These are phyloP conservation scores for Hystrix cristata DNA, from an alignment of 2,113 vertebrate genomes.

Conservation along the genomic window DNA sequence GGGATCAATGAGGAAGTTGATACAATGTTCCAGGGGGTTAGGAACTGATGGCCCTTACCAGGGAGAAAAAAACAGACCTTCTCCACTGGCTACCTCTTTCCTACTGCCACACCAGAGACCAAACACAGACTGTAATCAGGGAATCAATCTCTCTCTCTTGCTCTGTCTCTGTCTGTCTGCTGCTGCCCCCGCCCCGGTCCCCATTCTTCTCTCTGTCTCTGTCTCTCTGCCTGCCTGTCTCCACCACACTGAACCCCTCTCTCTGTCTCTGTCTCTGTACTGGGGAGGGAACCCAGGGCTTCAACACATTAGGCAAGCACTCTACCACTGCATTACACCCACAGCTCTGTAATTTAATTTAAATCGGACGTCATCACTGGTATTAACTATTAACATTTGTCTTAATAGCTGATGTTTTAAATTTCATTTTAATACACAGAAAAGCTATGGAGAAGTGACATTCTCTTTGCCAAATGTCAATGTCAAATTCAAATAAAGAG, in stretches of 20 bases:
- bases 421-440: conserved; percentile 10
- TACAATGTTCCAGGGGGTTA: background rate
- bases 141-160: background rate
- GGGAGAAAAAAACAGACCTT: background rate
- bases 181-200: no score
- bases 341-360: background rate
- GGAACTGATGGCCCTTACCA: background rate
- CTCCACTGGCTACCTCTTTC: background rate
- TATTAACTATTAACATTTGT: background rate
- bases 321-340: background rate
- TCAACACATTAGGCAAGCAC: background rate
- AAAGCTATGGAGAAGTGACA: background rate
- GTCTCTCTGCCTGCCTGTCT: no score
- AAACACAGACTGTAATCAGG: background rate
- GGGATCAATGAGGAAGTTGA: background rate
- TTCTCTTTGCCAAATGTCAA: background rate
- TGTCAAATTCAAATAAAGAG: conserved; percentile 22
- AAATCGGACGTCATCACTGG: background rate
- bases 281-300: background rate
- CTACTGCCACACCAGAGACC: background rate
- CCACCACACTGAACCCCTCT: no score
- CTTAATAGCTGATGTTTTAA: background rate
- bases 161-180: background rate
- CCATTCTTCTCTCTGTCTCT: background rate
- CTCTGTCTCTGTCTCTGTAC: background rate